Base-by-base conservation (phyloP, 1,140 invertebrate species). In the Hycleus cichorii region DNA sequence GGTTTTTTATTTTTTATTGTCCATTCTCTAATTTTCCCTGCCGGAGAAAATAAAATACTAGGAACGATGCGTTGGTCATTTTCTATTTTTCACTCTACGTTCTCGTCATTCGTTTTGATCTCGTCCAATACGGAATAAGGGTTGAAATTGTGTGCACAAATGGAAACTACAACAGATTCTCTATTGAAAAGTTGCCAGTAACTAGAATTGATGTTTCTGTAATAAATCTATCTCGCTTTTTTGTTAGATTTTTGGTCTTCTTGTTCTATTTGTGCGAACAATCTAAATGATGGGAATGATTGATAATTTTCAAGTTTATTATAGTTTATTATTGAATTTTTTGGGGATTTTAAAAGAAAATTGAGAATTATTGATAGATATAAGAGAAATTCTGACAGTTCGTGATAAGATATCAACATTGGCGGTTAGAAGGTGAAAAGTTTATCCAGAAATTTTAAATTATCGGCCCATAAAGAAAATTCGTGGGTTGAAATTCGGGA, bases 121-220 rank as follows among this genome's bases (percentile, higher is more conserved):
- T 27, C 50, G 50, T 43, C 44, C 44, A 24, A 43, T 11, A 43
- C 39, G 12, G 10, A 39, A 42, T 45, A 27, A 10, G 9, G 9
- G 43, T 43, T 52, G 39, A 52, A 43, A 52, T 45, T 52, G 42
- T 51, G 32, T 12, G 25, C 40, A 43, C 42, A 10, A 11, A 43
- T 52, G 25, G 44, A 18, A 26, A 9, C 40, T 26, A 7, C 32
- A 52, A 43, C 40, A 24, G 38, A 39, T 52, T 44, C 11, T 39
- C 42, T 52, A 52, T 39, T 12, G 40, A 32, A 32, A 5, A 32
- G 32, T 7, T 32, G 32, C 4, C 7, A 32, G 32, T 3, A 32
- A 32, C 32, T 32, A 32, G 32, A 32, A 32, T 32, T 32, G 50
- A 26, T 44, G 38, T 39, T 52, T 11, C 39, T 50, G 18, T 12